phyloP scores from a whole-genome alignment of 2,113 vertebrate species.

The Epinephelus lanceolatus region DNA sequence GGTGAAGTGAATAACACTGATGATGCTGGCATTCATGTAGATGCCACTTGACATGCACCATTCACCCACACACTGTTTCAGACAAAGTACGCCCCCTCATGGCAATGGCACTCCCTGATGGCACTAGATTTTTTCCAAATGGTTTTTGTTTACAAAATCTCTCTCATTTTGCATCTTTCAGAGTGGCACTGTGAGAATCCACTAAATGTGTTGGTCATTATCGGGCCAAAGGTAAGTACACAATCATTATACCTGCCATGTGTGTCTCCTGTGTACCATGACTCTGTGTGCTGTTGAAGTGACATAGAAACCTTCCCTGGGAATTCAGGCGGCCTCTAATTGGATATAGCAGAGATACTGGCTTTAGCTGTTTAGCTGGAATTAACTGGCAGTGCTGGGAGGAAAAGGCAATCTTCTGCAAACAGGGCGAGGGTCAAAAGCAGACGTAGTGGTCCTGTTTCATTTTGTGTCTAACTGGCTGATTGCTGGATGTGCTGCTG shows the following conservation, averaged over 20 bases:
- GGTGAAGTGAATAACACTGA: too few species aligned
- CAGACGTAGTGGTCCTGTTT: slow-evolving; percentile 4
- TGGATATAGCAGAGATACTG: slow-evolving; percentile 73
- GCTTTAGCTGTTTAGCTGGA: slow-evolving; percentile 74
- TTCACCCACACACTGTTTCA: too few species aligned
- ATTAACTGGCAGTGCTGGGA: slow-evolving; percentile 54
- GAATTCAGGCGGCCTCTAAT: slow-evolving; percentile 70
- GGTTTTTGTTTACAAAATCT: not conserved
- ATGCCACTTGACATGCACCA: too few species aligned
- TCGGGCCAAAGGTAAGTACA: slow-evolving; percentile 89
- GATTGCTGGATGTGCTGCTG: slow-evolving; percentile 13
- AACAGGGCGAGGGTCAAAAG: slow-evolving; percentile 28
- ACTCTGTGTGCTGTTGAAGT: slow-evolving; percentile 25
- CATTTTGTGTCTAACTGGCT: slow-evolving; percentile 5
- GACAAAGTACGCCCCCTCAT: too few species aligned
- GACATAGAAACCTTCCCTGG: slow-evolving; percentile 32
- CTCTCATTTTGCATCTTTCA: slow-evolving; percentile 75
- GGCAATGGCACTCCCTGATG: too few species aligned
- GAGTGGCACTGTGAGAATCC: slow-evolving; percentile 89
- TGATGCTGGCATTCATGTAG: too few species aligned
- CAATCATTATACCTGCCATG: not conserved
- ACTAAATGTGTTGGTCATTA: slow-evolving; percentile 87
- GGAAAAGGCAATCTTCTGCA: slow-evolving; percentile 26
- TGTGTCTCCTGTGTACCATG: not conserved
- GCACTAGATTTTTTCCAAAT: not conserved